Base-by-base conservation (phyloP, 2,113 vertebrate species). In the Clarias macrocephalus region DNA sequence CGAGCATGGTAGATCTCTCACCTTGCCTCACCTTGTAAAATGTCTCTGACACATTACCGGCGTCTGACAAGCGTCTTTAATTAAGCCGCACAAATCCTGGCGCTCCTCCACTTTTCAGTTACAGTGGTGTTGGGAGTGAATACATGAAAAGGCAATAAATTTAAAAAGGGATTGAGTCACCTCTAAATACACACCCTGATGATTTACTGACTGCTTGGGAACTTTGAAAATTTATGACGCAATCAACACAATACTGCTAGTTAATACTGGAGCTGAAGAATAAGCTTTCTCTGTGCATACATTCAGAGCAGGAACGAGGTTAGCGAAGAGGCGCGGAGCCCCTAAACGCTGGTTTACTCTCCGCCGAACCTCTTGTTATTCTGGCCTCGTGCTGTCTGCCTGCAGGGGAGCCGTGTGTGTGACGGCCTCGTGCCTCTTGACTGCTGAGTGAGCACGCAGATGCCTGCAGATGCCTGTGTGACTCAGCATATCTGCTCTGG, bases 301-400 rank as follows among this genome's bases (percentile, higher is more conserved):
- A 37, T 37, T 3, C 33, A 37, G 33, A 75, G 42, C 42, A 79
- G n/a, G 57, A 28, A 75, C 0, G 18, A 63, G 62, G 28, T 79
- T 63, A 82, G 79, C 9, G 62, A 48, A 48, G 54, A 87, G 33
- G 16, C 60, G 0, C 23, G 3, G 63, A 63, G 65, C 42, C 57
- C 86, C 68, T 62, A 63, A 87, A 73, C 52, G 28, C 42, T 30
- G 21, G 63, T 87, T 85, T 52, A 65, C 84, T 23, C 23, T 80
- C 59, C 18, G 10, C n/a, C 16, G 1, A 75, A 54, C 73, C 65
- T 89, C 73, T 88, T 88, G 80, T 86, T 75, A 89, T 88, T 82
- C 89, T 28, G 65, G 25, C 33, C 84, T 88, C 73, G 73, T 88
- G 60, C 80, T 56, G 83, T 83, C 86, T 80, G 89, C 81, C 80